A percentile compares a stretch with the other conserved stretches of the same genome.
Conservation (phyloP, 2,113 vertebrate species). For the Clarias macrocephalus region DNA sequence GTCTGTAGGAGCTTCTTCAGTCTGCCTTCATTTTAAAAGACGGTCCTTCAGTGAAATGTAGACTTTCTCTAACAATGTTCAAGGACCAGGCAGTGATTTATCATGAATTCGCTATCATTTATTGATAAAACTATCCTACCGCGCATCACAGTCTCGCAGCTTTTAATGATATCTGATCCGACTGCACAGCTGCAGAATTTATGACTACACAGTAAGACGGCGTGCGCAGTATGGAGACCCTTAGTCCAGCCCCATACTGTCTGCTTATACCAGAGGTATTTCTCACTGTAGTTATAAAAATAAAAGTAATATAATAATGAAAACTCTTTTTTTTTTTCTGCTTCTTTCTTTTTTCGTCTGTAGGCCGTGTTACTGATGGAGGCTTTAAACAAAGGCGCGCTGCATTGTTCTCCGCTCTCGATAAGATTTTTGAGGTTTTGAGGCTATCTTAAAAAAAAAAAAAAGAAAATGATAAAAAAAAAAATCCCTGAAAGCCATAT, state of each 20-base stretch:
- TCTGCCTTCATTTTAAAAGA: not conserved
- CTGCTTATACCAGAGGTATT: not conserved
- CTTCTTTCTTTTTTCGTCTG: not conserved
- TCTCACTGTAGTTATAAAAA: not conserved
- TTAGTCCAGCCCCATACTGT: not conserved
- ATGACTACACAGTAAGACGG: not conserved
- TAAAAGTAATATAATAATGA: not conserved
- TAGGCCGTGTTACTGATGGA: not conserved
- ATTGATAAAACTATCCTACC: not conserved
- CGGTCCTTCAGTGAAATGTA: not conserved
- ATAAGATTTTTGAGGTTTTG: not conserved
- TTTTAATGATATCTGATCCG: not conserved
- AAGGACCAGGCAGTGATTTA: not conserved
- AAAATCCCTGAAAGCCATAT: not conserved
- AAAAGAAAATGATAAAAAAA: not conserved
- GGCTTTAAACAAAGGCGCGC: constrained; percentile 19
- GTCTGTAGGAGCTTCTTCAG: not conserved
- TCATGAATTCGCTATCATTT: not conserved
- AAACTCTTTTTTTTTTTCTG: not conserved
- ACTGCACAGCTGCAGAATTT: not conserved
- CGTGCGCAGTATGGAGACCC: not conserved
- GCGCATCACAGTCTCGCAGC: not conserved
- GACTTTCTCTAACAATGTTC: not conserved
- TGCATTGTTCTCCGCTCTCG: not conserved
- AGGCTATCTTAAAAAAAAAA: not conserved